These are phyloP conservation scores for Syngnathus rostellatus DNA, from an alignment of 2,797 vertebrate genomes.

Conservation along the genomic window DNA sequence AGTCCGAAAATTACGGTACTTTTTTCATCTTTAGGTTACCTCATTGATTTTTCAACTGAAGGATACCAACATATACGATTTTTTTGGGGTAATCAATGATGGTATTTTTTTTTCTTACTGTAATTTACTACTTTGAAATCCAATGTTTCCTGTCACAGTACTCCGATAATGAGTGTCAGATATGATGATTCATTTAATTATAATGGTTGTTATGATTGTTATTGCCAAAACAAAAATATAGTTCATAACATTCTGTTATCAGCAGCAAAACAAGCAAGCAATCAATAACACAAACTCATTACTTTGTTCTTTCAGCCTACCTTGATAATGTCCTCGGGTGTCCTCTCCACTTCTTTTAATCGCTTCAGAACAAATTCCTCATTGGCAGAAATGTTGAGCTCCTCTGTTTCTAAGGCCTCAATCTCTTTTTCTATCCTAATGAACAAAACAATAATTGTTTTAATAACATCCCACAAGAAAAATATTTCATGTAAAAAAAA, in stretches of 20 bases:
- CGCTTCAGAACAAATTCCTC: slow-evolving; percentile 81
- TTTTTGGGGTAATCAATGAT: no score
- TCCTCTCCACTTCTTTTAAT: slow-evolving; percentile 85
- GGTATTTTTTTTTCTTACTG: no score
- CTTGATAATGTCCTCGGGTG: slow-evolving; percentile 89
- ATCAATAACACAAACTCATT: background rate
- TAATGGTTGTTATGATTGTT: no score
- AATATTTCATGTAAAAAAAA: no score
- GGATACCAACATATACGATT: no score
- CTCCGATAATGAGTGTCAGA: no score
- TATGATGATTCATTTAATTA: no score
- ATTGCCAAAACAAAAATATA: background rate
- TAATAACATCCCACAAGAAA: background rate
- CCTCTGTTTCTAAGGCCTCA: slow-evolving; percentile 76
- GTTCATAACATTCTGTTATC: background rate
- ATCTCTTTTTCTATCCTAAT: slow-evolving; percentile 86
- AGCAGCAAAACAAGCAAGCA: background rate
- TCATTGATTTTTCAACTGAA: no score
- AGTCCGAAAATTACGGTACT: no score
- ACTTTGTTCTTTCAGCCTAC: slow-evolving; percentile 47
- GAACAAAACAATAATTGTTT: background rate
- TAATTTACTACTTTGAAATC: no score
- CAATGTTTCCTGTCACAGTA: no score
- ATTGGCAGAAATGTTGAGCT: slow-evolving; percentile 80
- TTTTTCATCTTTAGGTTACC: background rate